Base-by-base conservation (phyloP, 2,113 vertebrate species). In the Cochlearius cochlearius region DNA sequence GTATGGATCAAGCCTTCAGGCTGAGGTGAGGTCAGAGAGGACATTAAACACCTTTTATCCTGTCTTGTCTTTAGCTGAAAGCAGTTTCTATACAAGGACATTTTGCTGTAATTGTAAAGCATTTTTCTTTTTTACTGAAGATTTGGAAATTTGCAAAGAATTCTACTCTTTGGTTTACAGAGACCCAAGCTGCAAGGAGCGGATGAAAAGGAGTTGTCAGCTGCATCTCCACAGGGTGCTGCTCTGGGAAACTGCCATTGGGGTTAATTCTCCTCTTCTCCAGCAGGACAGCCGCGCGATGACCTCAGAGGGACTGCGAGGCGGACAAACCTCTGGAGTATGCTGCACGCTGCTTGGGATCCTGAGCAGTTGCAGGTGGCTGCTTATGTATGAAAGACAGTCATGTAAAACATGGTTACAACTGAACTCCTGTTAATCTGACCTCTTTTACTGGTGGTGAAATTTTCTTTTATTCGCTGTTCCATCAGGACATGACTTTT, bases 231-330 rank as follows among this genome's bases (percentile, higher is more conserved):
- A 27, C 23, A 26, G 12, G 22, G 2, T 69, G 25, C 26, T 90
- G 89, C 15, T 80, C n/a, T 2, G 7, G n/a, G 30, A 88, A 86
- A 36, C 22, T 41, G 16, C 0, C 0, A 36, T 5, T 59, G 7
- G 32, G 27, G 50, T 53, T 52, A 22, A 23, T 66, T 69, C 52
- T 50, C 16, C 34, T 78, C 22, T 67, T 73, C 52, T 82, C 23
- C 30, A 53, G 10, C 12, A 43, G 12, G 23, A 38, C 45, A 86
- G 36, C 15, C 63, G 29, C 27, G 12, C 0, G 8, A 19, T 26
- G 17, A 67, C 45, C 25, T 77, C 38, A 36, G 79, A 32, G 27
- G 49, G 38, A 73, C 13, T 59, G 32, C 0, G 0, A 49, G 25
- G 59, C 45, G 88, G 27, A 36, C 16, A 71, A 47, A 92, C 11